phyloP scores from a whole-genome alignment of 2,797 vertebrate genomes.

The Catostomus latipinnis region DNA sequence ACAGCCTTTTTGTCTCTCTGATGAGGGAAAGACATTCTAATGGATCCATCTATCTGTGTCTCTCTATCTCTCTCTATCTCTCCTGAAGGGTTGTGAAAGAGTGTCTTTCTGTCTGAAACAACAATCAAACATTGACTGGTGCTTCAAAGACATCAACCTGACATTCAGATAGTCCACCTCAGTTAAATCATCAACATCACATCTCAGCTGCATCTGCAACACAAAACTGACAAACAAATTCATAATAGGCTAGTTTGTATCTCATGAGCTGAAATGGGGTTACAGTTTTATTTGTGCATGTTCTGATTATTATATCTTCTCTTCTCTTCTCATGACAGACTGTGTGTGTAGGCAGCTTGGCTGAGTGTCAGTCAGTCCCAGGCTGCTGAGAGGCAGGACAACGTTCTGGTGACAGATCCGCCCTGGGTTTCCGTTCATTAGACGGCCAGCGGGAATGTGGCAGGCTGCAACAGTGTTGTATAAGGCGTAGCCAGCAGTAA shows the following conservation, averaged over 20 bases:
- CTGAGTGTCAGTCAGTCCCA: constrained; percentile 56
- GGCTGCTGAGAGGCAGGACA: constrained; percentile 48
- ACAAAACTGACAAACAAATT: constrained; percentile 10
- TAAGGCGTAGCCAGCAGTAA: constrained; percentile 55
- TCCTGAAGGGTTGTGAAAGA: constrained; percentile 36
- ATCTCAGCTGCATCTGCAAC: not conserved
- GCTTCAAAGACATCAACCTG: constrained; percentile 35
- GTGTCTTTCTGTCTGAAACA: constrained; percentile 37
- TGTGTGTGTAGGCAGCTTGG: constrained; percentile 73
- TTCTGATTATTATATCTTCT: not conserved
- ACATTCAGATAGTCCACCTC: constrained; percentile 21
- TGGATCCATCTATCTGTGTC: constrained; percentile 43
- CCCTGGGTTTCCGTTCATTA: constrained; percentile 73
- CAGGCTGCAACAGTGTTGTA: constrained; percentile 60
- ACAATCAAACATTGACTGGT: constrained; percentile 27
- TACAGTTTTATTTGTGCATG: constrained; percentile 2
- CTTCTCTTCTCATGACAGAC: constrained; percentile 60
- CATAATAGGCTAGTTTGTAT: constrained; percentile 14
- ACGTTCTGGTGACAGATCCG: constrained; percentile 60
- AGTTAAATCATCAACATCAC: constrained; percentile 18
- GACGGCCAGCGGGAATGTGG: constrained; percentile 63
- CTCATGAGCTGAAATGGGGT: not conserved
- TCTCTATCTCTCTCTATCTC: constrained; percentile 7
- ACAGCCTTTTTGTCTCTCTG: too few species aligned
- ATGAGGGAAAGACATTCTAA: too few species aligned